phyloP scores from a whole-genome alignment of 2,888 invertebrate species.

The Hyles lineata region DNA sequence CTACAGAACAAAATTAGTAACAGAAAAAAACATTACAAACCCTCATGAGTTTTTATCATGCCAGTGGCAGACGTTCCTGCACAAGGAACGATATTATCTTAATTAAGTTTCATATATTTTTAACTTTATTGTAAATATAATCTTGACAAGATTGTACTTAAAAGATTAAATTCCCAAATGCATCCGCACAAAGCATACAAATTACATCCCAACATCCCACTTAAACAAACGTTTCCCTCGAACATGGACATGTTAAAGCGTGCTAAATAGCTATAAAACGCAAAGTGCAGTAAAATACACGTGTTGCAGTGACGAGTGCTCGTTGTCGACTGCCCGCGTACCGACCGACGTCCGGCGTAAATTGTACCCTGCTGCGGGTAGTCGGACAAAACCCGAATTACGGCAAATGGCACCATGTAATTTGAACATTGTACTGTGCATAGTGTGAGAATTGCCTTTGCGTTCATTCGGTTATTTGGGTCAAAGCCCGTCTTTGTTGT shows the following conservation, averaged over 20 bases:
- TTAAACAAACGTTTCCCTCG: conserved; percentile 9
- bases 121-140: too few relatives aligned
- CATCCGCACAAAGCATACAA: neutral
- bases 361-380: conserved; percentile 70
- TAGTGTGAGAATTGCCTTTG: conserved; percentile 59
- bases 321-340: conserved; percentile 65
- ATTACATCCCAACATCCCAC: conserved; percentile 5
- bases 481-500: conserved; percentile 10
- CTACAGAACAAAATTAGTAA: too few relatives aligned
- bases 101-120: too few relatives aligned
- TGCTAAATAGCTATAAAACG: conserved; percentile 63
- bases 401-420: conserved; percentile 69
- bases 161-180: neutral
- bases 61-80: too few relatives aligned
- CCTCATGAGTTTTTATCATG: too few relatives aligned
- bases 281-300: conserved; percentile 74
- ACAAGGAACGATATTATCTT: too few relatives aligned
- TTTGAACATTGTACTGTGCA: conserved; percentile 59
- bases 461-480: conserved; percentile 46
- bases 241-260: conserved; percentile 48
- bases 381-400: conserved; percentile 69
- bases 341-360: conserved; percentile 73
- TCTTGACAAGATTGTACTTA: neutral
- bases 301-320: conserved; percentile 56
- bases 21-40: too few relatives aligned